A percentile compares a stretch with the other conserved stretches of the same genome.
Evolutionary conservation across 1,140 invertebrate genomes (phyloP).

Genomic region (Zaprionus nigranus): DNA sequence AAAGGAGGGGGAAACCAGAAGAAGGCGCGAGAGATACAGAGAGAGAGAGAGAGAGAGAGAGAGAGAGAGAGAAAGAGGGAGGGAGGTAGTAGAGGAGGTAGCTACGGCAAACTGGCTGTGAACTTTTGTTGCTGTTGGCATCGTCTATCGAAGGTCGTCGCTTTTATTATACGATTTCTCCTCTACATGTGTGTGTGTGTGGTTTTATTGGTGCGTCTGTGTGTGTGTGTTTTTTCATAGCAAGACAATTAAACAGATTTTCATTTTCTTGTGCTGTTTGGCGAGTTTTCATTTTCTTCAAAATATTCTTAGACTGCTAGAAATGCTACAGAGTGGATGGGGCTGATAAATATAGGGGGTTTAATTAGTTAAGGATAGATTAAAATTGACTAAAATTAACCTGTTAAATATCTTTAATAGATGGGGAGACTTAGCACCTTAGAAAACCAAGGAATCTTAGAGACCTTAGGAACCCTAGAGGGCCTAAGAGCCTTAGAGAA

Average conservation of each 20-base stretch:
- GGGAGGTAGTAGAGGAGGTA: not conserved
- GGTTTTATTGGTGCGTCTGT: constrained; percentile 3
- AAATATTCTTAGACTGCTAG: constrained; percentile 19
- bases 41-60: not conserved
- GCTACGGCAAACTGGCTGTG: not conserved
- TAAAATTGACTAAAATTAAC: too few species aligned
- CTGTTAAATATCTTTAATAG: too few species aligned
- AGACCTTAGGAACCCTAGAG: too few species aligned
- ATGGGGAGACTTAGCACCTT: too few species aligned
- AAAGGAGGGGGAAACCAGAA: not conserved
- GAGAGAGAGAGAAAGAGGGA: not conserved
- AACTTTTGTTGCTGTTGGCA: constrained; percentile 14
- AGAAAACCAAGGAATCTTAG: too few species aligned
- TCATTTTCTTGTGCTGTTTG: constrained; percentile 31
- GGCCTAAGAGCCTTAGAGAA: too few species aligned
- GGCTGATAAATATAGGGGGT: not conserved
- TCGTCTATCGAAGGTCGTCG: constrained; percentile 59
- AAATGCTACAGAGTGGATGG: not conserved
- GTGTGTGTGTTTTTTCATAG: constrained; percentile 8
- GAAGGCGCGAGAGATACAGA: not conserved
- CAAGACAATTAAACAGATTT: constrained; percentile 55
- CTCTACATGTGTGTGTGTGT: constrained; percentile 13
- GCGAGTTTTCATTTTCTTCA: constrained; percentile 30
- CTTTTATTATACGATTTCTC: constrained; percentile 50
- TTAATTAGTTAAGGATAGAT: not conserved